Conservation (phyloP, 2,888 invertebrate species). For the Arctia plantaginis region DNA sequence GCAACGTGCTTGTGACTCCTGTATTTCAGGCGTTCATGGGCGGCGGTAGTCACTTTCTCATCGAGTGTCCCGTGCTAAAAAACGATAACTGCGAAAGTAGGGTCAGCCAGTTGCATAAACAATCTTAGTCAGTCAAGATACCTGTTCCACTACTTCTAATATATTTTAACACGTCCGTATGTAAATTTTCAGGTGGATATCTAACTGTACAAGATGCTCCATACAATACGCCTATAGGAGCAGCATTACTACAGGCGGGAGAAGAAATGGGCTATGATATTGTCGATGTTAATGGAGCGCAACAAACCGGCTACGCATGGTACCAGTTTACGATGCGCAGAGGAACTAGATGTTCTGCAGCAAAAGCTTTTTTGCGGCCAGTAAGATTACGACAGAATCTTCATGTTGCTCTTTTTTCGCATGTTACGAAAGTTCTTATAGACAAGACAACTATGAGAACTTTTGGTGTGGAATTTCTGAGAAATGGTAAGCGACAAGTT, state of each 20-base stretch:
- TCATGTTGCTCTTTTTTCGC: slow-evolving; percentile 92
- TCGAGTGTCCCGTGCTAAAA: too few species aligned
- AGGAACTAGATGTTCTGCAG: slow-evolving; percentile 93
- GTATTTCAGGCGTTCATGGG: too few species aligned
- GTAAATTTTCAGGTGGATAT: slow-evolving; percentile 88
- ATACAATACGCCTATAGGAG: slow-evolving; percentile 93
- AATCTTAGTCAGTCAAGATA: not conserved
- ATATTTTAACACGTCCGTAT: slow-evolving; percentile 2
- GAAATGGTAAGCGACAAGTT: slow-evolving; percentile 87
- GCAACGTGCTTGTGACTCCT: too few species aligned
- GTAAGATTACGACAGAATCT: slow-evolving; percentile 92
- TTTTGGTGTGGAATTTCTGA: slow-evolving; percentile 92
- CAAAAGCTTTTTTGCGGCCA: slow-evolving; percentile 94
- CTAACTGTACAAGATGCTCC: slow-evolving; percentile 92
- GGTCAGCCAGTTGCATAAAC: too few species aligned
- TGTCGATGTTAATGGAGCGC: slow-evolving; percentile 93
- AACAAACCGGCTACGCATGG: slow-evolving; percentile 95
- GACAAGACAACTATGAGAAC: slow-evolving; percentile 90
- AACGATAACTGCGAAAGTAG: too few species aligned
- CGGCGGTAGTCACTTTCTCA: too few species aligned
- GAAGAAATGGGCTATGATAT: slow-evolving; percentile 97
- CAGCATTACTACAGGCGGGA: slow-evolving; percentile 95
- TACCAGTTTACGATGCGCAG: slow-evolving; percentile 96
- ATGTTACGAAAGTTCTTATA: slow-evolving; percentile 92
- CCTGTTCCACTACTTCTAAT: not conserved